A percentile compares a stretch with the other conserved stretches of the same genome.
phyloP scores from a whole-genome alignment of 2,888 invertebrate genomes.

The Omphaloscelis lunosa region DNA sequence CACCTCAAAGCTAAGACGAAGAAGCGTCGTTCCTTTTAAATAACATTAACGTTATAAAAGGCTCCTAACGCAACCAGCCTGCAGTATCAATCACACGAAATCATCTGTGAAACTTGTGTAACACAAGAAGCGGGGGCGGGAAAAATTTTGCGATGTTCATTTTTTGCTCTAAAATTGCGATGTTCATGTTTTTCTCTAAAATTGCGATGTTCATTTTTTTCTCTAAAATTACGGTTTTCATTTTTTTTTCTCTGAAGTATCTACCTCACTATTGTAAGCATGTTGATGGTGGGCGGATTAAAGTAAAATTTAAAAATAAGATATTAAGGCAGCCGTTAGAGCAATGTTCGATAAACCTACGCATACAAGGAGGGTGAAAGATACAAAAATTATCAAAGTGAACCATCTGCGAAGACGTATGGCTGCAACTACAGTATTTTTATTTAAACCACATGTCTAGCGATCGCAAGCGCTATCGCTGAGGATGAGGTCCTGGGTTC shows the following conservation, averaged over 20 bases:
- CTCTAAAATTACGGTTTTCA: neutral
- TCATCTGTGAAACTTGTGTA: slow-evolving; percentile 34
- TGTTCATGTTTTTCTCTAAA: slow-evolving; percentile 2
- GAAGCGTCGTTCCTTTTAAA: slow-evolving; percentile 23
- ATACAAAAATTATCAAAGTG: neutral
- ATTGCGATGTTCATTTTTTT: neutral
- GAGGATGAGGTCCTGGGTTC: too few species aligned
- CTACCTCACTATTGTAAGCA: slow-evolving; percentile 8
- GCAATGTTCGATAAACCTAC: slow-evolving; percentile 12
- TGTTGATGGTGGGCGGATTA: neutral
- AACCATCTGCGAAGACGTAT: neutral
- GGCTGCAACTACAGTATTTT: neutral
- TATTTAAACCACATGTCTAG: neutral
- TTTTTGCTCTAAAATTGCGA: neutral
- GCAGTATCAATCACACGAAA: slow-evolving; percentile 40
- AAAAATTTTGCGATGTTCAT: neutral
- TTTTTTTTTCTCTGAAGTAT: neutral
- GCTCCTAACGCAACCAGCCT: slow-evolving; percentile 30
- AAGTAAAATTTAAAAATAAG: neutral
- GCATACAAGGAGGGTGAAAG: neutral
- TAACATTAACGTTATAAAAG: slow-evolving; percentile 42
- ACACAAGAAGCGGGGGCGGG: neutral
- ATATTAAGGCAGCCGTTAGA: neutral
- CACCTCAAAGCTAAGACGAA: slow-evolving; percentile 45
- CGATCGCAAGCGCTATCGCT: neutral